These are phyloP conservation scores for Oreochromis mossambicus DNA, from an alignment of 2,797 vertebrate genomes.

Conservation along the genomic window DNA sequence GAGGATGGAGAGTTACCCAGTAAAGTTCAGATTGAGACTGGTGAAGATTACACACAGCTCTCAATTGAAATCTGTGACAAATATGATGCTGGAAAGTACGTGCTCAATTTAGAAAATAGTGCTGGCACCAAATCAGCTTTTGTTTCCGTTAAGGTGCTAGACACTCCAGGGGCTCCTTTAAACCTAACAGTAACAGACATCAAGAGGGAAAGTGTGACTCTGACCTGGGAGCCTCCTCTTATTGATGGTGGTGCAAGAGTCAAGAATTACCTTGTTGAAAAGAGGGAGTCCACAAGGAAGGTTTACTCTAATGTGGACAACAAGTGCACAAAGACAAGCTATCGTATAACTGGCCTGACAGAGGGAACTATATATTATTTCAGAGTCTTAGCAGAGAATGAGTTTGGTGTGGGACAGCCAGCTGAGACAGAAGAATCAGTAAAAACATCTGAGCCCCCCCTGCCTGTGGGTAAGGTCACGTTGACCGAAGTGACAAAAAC, in stretches of 20 bases:
- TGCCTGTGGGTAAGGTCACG: constrained; percentile 91
- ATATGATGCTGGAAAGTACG: constrained; percentile 95
- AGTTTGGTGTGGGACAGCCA: constrained; percentile 90
- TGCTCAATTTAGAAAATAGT: constrained; percentile 92
- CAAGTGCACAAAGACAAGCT: constrained; percentile 94
- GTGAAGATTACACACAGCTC: constrained; percentile 86
- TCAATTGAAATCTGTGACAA: constrained; percentile 93
- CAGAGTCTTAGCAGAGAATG: constrained; percentile 97
- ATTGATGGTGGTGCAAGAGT: constrained; percentile 96
- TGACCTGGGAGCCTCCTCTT: constrained; percentile 92
- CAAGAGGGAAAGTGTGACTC: constrained; percentile 85
- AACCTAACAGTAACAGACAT: constrained; percentile 91
- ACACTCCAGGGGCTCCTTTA: constrained; percentile 91
- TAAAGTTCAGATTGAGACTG: constrained; percentile 88
- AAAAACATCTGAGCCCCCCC: constrained; percentile 93
- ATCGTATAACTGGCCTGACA: constrained; percentile 89
- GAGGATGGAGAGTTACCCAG: constrained; percentile 89
- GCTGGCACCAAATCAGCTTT: constrained; percentile 94
- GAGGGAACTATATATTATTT: constrained; percentile 96
- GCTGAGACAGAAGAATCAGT: constrained; percentile 85
- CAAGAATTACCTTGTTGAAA: constrained; percentile 96
- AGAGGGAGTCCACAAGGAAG: constrained; percentile 93
- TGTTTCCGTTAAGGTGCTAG: constrained; percentile 93
- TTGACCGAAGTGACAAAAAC: constrained; percentile 93
- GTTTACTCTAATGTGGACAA: constrained; percentile 91